Base-by-base conservation (phyloP, 2,888 invertebrate genomes). In the Chymomyza amoena region DNA sequence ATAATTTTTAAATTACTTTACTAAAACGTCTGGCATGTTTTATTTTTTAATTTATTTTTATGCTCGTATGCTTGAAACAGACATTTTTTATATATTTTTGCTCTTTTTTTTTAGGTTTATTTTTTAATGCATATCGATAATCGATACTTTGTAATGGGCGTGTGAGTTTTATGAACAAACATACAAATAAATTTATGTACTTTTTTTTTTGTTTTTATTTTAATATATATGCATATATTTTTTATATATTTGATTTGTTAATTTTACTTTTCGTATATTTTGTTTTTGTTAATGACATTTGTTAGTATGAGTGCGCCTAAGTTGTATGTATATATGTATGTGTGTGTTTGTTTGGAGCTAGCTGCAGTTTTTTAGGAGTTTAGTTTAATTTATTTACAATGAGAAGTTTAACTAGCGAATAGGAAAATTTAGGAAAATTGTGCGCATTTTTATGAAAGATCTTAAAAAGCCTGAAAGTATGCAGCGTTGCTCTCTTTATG, bases 111-210 rank as follows among this genome's bases (percentile, higher is more conserved):
- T 73, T 61, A 65, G 45, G 61, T 70, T 62, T 66, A 6, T 69
- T 73, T 80, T 78, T 73, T 75, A 75, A 78, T 76, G 77, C 81
- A 75, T 78, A 76, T 68, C 72, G 68, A 70, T 64, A 69, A 70
- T 67, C 20, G 61, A 67, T 75, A 73, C 66, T 72, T 77, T 75
- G 69, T 68, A 77, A 83, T 79, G 77, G 75, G 79, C 70, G 64
- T 77, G 80, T 74, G 77, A 77, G 75, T 72, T 66, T 66, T 73
- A 75, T 77, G 73, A 81, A 83, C 74, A 83, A 77, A 83, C 80
- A 81, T 78, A 81, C 78, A 84, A 79, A 73, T 51, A 62, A 64
- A 59, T 60, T 51, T 66, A 60, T 75, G 64, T 70, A 66, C 6
- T 73, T 69, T 73, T 76, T 69, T 75, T 25, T 25, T 20, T 20